phyloP scores from a whole-genome alignment of 35 echinoderm and acorn worm genomes.

The Apostichopus parvimensis region DNA sequence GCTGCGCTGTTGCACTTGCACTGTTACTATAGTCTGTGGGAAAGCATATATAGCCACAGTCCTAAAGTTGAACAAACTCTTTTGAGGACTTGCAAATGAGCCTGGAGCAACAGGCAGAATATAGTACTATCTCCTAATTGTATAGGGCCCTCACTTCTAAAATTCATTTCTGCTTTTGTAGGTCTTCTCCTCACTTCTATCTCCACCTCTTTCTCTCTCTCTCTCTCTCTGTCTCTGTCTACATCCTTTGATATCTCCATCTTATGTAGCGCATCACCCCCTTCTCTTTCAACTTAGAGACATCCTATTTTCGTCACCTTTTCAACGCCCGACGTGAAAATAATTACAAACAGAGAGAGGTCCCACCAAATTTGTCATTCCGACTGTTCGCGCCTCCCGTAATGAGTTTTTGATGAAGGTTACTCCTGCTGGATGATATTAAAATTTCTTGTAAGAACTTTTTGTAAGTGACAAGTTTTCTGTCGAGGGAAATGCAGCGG shows the following conservation, averaged over 20 bases:
- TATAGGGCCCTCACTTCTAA: too few relatives aligned
- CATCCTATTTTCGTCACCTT: slow-evolving; percentile 46
- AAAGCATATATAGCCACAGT: too few relatives aligned
- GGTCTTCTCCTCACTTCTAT: too few relatives aligned
- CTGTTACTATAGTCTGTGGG: too few relatives aligned
- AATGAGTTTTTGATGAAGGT: slow-evolving; percentile 52
- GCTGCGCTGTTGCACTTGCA: too few relatives aligned
- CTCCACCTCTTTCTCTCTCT: too few relatives aligned
- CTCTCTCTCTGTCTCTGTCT: too few relatives aligned
- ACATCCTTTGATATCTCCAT: slow-evolving; percentile 9
- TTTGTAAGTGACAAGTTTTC: slow-evolving; percentile 46
- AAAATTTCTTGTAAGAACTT: slow-evolving; percentile 45
- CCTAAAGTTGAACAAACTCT: too few relatives aligned
- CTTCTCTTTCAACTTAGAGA: slow-evolving; percentile 23
- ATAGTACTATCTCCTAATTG: too few relatives aligned
- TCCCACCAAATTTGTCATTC: slow-evolving; percentile 49
- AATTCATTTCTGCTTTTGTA: too few relatives aligned
- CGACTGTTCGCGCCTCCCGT: slow-evolving; percentile 43
- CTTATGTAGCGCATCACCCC: slow-evolving; percentile 12
- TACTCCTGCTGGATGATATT: slow-evolving; percentile 25
- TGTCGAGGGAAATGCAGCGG: slow-evolving; percentile 8
- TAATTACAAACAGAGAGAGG: slow-evolving; percentile 47
- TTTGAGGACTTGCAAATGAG: too few relatives aligned
- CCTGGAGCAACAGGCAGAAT: too few relatives aligned
- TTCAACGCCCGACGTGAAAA: slow-evolving; percentile 34